A percentile compares a stretch with the other conserved stretches of the same genome.
These are phyloP conservation scores for Peromyscus aztecus DNA, from an alignment of 2,797 vertebrate species.

Conservation along the genomic window DNA sequence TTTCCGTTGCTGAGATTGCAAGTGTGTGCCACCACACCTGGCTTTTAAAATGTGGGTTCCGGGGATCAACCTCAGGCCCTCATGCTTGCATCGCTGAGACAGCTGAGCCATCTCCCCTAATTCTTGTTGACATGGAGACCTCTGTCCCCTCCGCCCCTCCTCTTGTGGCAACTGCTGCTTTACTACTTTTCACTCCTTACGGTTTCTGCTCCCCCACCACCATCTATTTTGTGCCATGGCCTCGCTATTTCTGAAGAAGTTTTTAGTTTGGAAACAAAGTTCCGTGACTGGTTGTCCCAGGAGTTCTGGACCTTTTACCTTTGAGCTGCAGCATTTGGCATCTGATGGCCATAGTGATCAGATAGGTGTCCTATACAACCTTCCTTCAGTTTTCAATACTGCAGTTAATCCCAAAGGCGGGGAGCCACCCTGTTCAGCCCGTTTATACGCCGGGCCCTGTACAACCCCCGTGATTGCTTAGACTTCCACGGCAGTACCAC, in stretches of 20 bases:
- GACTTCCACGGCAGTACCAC: not conserved
- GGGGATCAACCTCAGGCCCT: not conserved
- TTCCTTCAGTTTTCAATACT: not conserved
- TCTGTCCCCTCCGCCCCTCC: not conserved
- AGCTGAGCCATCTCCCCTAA: too few relatives aligned
- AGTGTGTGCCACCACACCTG: too few relatives aligned
- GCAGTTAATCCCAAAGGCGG: not conserved
- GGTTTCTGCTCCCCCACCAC: not conserved
- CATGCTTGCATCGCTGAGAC: too few relatives aligned
- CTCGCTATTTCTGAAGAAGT: not conserved
- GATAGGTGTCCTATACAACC: not conserved
- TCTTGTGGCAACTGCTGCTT: not conserved
- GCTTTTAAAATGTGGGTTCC: not conserved
- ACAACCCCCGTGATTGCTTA: not conserved
- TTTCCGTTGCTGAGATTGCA: not conserved
- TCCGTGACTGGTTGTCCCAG: not conserved
- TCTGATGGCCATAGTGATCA: not conserved
- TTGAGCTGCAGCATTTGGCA: not conserved
- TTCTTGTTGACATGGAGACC: not conserved
- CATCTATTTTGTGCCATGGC: not conserved
- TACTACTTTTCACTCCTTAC: not conserved
- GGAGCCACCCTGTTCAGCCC: not conserved
- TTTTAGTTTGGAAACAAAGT: slow-evolving; percentile 21
- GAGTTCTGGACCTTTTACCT: slow-evolving; percentile 3
- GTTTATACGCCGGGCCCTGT: not conserved